Percentiles rank a stretch among this genome's conserved stretches.
These are phyloP conservation scores for Timandra comae DNA, from an alignment of 2,888 invertebrate species.

Conservation along the genomic window DNA sequence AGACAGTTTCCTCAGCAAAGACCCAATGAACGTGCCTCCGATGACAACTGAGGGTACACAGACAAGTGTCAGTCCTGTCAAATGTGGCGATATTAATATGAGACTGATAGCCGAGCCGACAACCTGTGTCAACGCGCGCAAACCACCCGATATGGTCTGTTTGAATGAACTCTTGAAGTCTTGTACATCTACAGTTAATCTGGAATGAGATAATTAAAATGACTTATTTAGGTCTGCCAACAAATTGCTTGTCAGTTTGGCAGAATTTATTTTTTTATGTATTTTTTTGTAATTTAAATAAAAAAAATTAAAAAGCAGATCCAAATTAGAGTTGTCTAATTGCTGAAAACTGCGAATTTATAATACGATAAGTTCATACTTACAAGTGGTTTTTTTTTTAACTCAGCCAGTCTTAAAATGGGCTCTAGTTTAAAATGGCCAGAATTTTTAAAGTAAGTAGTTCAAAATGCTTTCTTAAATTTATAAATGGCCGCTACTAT, in stretches of 20 bases:
- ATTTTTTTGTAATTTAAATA: slow-evolving; percentile 1
- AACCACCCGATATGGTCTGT: slow-evolving; percentile 92
- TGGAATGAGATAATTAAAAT: too few species aligned
- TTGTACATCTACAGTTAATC: slow-evolving; percentile 94
- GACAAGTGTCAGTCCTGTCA: slow-evolving; percentile 90
- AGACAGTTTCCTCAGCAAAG: slow-evolving; percentile 85
- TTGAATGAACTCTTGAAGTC: slow-evolving; percentile 99
- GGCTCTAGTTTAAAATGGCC: too few species aligned
- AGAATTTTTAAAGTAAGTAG: too few species aligned
- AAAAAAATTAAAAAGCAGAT: neutral
- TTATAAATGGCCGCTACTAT: too few species aligned
- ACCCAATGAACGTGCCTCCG: slow-evolving; percentile 90
- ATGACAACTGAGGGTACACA: slow-evolving; percentile 90
- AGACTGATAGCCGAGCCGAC: slow-evolving; percentile 87
- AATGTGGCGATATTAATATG: slow-evolving; percentile 91
- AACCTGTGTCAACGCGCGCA: slow-evolving; percentile 84
- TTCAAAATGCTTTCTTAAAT: too few species aligned
- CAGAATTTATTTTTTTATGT: too few species aligned
- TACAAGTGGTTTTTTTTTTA: too few species aligned
- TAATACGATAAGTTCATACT: too few species aligned
- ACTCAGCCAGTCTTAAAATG: too few species aligned
- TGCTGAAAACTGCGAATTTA: too few species aligned
- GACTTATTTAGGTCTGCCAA: too few species aligned
- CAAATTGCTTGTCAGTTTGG: too few species aligned
- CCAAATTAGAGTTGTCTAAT: neutral